phyloP scores from a whole-genome alignment of 2,888 invertebrate species.

The Horisme vitalbata region DNA sequence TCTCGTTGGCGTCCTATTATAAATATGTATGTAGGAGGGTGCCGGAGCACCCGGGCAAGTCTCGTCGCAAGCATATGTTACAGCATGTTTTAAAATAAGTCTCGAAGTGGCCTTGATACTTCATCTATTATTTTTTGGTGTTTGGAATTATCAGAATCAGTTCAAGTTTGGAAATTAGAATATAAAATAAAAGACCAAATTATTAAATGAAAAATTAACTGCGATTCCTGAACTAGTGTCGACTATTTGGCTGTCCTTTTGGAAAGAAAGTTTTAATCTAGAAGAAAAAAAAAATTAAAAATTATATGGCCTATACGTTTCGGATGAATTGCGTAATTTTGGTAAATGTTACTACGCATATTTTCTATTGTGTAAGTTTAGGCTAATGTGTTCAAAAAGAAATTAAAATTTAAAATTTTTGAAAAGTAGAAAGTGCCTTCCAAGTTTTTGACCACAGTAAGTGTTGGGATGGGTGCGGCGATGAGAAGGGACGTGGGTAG shows the following conservation, averaged over 20 bases:
- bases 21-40: slow-evolving; percentile 44
- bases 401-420: slow-evolving; percentile 78
- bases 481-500: slow-evolving; percentile 45
- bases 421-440: slow-evolving; percentile 92
- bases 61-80: slow-evolving; percentile 68
- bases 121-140: slow-evolving; percentile 73
- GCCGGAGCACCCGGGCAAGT: slow-evolving; percentile 47
- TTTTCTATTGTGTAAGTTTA: slow-evolving; percentile 85
- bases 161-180: slow-evolving; percentile 78
- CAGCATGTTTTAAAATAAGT: slow-evolving; percentile 73
- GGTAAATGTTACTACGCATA: slow-evolving; percentile 83
- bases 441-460: slow-evolving; percentile 85
- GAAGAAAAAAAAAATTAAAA: slow-evolving; percentile 63
- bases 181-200: slow-evolving; percentile 79
- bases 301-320: slow-evolving; percentile 80
- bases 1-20: slow-evolving; percentile 66
- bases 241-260: slow-evolving; percentile 81
- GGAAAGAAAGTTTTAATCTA: slow-evolving; percentile 74
- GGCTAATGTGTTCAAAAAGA: slow-evolving; percentile 90
- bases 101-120: slow-evolving; percentile 83
- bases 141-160: slow-evolving; percentile 75
- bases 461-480: slow-evolving; percentile 84
- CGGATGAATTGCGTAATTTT: slow-evolving; percentile 80
- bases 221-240: slow-evolving; percentile 75
- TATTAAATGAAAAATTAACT: slow-evolving; percentile 69